Evolutionary conservation across 2,888 invertebrate genomes (phyloP).

Genomic region (Eudasyphora cyanicolor): DNA sequence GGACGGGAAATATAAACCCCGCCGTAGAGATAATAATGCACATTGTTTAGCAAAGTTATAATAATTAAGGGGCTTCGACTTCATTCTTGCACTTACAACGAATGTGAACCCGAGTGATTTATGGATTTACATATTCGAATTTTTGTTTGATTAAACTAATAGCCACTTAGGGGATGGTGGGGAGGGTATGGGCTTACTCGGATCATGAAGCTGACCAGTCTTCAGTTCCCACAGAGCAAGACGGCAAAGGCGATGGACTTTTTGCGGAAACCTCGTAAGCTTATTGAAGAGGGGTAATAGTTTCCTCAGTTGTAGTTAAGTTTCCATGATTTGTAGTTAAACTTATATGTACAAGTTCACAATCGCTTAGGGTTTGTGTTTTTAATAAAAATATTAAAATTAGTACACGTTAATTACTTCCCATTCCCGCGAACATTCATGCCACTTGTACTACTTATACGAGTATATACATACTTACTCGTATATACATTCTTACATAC

Average conservation of each 20-base stretch:
- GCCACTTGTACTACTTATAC: background rate
- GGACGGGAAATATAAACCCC: too few species aligned
- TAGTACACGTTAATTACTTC: constrained; percentile 54
- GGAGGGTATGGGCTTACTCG: background rate
- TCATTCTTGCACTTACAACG: background rate
- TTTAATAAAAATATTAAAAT: constrained; percentile 50
- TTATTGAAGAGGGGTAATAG: background rate
- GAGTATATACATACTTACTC: constrained; percentile 7
- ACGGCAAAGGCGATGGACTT: background rate
- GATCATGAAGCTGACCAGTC: background rate
- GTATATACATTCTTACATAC: background rate
- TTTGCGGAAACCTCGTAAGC: background rate
- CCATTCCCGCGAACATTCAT: constrained; percentile 44
- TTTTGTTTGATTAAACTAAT: constrained; percentile 21
- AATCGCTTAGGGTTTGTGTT: background rate
- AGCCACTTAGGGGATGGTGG: too few species aligned
- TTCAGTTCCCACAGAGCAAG: constrained; percentile 30
- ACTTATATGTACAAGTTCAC: constrained; percentile 9
- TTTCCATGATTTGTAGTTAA: constrained; percentile 26
- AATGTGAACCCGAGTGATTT: background rate
- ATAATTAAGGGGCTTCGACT: constrained; percentile 24
- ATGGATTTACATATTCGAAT: constrained; percentile 26
- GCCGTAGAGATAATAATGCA: background rate
- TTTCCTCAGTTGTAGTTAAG: too few species aligned
- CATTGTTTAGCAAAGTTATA: too few species aligned